Percentiles rank a stretch among this genome's conserved stretches.
These are phyloP conservation scores for Megaleporinus macrocephalus DNA, from an alignment of 2,113 vertebrate genomes.

Conservation along the genomic window DNA sequence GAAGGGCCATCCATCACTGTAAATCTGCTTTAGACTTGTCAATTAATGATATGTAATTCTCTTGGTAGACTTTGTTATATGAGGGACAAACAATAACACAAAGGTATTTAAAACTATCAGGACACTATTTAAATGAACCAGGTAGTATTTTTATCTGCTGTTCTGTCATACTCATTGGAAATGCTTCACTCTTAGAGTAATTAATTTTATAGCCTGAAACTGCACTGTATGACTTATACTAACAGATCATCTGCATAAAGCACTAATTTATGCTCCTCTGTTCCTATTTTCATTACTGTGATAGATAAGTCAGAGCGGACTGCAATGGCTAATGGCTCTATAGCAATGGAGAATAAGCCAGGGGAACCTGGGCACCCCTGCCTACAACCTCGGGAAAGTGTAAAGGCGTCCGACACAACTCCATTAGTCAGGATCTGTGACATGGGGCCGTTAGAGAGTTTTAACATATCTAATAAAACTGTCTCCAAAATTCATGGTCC, in stretches of 20 bases:
- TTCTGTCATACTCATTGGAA: too few relatives aligned
- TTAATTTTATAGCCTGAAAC: too few relatives aligned
- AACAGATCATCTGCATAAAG: constrained; percentile 2
- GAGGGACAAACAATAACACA: too few relatives aligned
- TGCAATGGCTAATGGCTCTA: constrained; percentile 14
- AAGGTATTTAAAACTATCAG: too few relatives aligned
- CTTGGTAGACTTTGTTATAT: too few relatives aligned
- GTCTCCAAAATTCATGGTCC: background rate
- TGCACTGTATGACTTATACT: too few relatives aligned
- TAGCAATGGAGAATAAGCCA: background rate
- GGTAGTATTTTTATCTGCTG: too few relatives aligned
- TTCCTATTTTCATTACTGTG: background rate
- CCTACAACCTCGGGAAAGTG: background rate
- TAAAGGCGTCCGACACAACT: background rate
- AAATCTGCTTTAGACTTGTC: too few relatives aligned
- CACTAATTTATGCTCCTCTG: background rate
- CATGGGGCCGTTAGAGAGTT: background rate
- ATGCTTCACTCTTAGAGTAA: too few relatives aligned
- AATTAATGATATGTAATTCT: too few relatives aligned
- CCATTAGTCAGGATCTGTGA: background rate
- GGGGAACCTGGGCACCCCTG: background rate
- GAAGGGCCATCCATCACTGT: too few relatives aligned
- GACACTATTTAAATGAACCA: too few relatives aligned
- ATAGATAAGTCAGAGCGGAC: background rate
- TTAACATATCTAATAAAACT: background rate